Evolutionary conservation across 2,113 vertebrate genomes (phyloP).

Genomic region (Scomber japonicus): DNA sequence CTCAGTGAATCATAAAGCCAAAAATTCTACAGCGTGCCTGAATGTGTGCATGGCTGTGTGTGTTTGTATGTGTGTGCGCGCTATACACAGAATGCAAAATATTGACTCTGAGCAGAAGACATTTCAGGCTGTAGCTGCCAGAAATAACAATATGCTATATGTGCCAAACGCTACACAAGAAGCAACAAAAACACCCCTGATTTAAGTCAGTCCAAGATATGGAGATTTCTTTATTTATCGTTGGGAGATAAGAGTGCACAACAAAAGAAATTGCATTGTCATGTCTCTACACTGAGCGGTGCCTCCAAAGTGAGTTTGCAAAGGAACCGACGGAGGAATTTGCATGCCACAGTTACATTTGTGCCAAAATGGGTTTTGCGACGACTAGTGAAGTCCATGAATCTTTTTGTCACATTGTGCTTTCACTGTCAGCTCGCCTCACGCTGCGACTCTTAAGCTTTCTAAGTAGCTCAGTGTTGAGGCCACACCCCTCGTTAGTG

Average conservation of each 20-base stretch:
- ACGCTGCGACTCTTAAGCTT: constrained; percentile 70
- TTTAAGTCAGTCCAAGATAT: constrained; percentile 18
- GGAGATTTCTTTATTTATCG: constrained; percentile 50
- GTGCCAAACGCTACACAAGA: constrained; percentile 11
- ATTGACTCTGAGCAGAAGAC: constrained; percentile 37
- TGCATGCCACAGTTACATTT: constrained; percentile 59
- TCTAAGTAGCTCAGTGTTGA: constrained; percentile 73
- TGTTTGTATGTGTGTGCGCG: not conserved
- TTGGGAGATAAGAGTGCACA: constrained; percentile 44
- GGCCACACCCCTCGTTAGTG: constrained; percentile 84
- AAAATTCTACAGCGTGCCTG: constrained; percentile 38
- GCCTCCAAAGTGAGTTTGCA: constrained; percentile 36
- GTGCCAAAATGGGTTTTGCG: constrained; percentile 61
- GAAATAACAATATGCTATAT: constrained; percentile 38
- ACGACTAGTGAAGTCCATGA: constrained; percentile 65
- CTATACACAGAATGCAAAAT: constrained; percentile 36
- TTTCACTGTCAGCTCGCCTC: constrained; percentile 62
- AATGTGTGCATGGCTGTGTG: constrained; percentile 1
- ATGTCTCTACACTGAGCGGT: constrained; percentile 44
- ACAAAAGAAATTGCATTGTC: constrained; percentile 57
- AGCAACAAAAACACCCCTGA: constrained; percentile 24
- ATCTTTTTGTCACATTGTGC: constrained; percentile 72
- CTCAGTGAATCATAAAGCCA: constrained; percentile 62
- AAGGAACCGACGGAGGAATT: constrained; percentile 41
- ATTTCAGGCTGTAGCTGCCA: constrained; percentile 37